Conservation (phyloP, 2,888 invertebrate genomes). For the Copidosoma aretas region DNA sequence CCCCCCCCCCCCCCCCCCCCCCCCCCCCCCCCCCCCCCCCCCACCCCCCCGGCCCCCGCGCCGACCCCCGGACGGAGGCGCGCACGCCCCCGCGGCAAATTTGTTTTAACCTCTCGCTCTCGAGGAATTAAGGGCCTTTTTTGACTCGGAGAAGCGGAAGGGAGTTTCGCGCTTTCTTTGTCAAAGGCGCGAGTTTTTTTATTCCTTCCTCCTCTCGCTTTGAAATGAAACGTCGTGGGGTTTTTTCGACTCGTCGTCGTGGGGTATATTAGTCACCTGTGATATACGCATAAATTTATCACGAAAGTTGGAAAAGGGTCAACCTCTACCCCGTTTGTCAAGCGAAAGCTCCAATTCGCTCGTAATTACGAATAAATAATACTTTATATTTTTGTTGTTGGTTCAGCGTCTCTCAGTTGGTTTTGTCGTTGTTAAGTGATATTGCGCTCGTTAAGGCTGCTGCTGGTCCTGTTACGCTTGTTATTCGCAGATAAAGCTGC, state of each 20-base stretch:
- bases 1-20: no score
- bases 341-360: background rate
- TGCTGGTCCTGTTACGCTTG: no score
- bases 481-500: no score
- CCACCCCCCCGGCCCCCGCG: no score
- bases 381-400: background rate
- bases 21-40: no score
- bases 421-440: background rate
- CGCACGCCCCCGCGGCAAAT: no score
- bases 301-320: background rate
- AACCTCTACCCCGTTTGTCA: no score
- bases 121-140: constrained; percentile 29
- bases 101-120: constrained; percentile 6
- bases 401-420: background rate
- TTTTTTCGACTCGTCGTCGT: background rate
- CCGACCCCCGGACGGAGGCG: no score
- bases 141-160: background rate
- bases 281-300: background rate
- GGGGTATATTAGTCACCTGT: background rate
- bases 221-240: background rate
- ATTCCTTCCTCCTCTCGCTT: background rate
- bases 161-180: constrained; percentile 24
- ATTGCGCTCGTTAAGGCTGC: background rate
- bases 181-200: constrained; percentile 14
- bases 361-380: background rate